Base-by-base conservation (phyloP, 2,888 invertebrate genomes). In the Leptopilina syphax region DNA sequence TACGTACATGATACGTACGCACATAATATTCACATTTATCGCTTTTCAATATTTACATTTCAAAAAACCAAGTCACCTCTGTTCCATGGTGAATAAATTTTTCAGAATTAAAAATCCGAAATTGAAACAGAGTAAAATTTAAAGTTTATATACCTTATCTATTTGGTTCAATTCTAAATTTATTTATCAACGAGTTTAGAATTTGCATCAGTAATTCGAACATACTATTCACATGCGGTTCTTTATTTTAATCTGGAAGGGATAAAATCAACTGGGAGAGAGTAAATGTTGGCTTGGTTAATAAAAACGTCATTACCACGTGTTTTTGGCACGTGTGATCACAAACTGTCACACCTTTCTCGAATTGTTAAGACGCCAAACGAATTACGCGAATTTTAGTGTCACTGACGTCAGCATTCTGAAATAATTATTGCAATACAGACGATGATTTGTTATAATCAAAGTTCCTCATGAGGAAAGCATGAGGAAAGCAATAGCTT, bases 321-420 rank as follows among this genome's bases (percentile, higher is more conserved):
- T 86, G 87, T 82, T 84, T 73, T 81, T 79, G 81, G 81, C 87
- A 85, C 84, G 84, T 86, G 86, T 81, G 76, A 50, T 47, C 68
- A 47, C 67, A 77, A 80, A 65, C 47, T 54, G 54, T 63, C 78
- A 70, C 60, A 77, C 60, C 67, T 77, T 77, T 70, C 68, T 73
- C 27, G 47, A 65, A 63, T 73, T 8, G 57, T 57, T 57, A 54
- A 70, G 34, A 73, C 10, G 73, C 34, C 73, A 73, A 57, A 57
- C n/a, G 13, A n/a, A 13, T 34, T 57, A 57, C 63, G 63, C 24
- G 63, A 18, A 63, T 8, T 54, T 57, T 9, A 54, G 34, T 57
- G n/a, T 73, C 27, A 57, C 13, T 41, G 34, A 67, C n/a, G 18
- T 34, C 54, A 34, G 27, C n/a, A 73, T 54, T 73, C 73, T 13